phyloP scores from a whole-genome alignment of 2,888 invertebrate species.

The Caenorhabditis uteleia region DNA sequence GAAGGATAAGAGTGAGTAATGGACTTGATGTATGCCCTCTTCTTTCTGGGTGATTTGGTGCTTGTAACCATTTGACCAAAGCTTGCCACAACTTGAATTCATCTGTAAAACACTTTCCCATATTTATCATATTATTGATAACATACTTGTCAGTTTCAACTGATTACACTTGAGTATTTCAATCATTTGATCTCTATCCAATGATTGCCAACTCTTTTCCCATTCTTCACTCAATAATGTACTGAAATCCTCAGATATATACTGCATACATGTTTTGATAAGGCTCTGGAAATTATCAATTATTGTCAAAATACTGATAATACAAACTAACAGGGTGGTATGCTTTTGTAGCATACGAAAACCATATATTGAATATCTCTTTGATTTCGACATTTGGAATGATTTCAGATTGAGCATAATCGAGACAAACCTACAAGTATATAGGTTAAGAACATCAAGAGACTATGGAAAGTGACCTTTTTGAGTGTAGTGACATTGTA shows the following conservation, averaged over 20 bases:
- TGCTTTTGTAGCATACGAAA: conserved; percentile 71
- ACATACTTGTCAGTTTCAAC: conserved; percentile 67
- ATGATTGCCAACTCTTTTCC: conserved; percentile 68
- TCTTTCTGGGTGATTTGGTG: conserved; percentile 68
- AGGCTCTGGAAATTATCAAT: conserved; percentile 31
- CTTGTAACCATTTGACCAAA: conserved; percentile 70
- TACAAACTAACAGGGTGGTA: conserved; percentile 60
- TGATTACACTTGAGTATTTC: conserved; percentile 71
- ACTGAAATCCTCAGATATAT: conserved; percentile 61
- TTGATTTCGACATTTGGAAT: conserved; percentile 70
- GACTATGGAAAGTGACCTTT: conserved; percentile 63
- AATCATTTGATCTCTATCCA: conserved; percentile 71
- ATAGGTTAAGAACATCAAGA: no score
- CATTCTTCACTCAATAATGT: conserved; percentile 69
- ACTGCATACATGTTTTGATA: conserved; percentile 58
- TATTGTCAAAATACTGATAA: background rate
- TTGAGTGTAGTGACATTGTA: conserved; percentile 71
- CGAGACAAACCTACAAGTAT: conserved; percentile 69
- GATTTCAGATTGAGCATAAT: conserved; percentile 71
- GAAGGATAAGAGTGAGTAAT: conserved; percentile 56
- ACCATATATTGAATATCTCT: conserved; percentile 72
- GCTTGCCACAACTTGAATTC: conserved; percentile 71
- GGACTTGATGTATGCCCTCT: conserved; percentile 57
- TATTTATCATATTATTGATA: no score
- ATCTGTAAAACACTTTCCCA: conserved; percentile 50